A percentile compares a stretch with the other conserved stretches of the same genome.
phyloP scores from a whole-genome alignment of 23 tunicate genomes.

The Trididemnum nubilum region DNA sequence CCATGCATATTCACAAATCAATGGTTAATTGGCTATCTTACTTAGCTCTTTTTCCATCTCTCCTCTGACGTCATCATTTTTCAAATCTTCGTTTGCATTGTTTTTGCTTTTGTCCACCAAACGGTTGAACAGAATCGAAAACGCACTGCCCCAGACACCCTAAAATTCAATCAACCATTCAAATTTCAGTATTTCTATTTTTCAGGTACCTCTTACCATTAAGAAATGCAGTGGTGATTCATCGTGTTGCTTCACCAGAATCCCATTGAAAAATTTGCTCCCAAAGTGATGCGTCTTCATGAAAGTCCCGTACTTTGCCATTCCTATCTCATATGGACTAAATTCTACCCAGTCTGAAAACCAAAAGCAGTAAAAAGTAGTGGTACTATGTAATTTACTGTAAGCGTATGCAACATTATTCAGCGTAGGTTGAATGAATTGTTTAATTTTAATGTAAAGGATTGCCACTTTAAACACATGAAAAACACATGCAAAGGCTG shows the following conservation, averaged over 20 bases:
- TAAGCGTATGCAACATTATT: no score
- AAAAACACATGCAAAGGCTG: no score
- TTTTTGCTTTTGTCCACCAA: conserved; percentile 50
- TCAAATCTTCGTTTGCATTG: conserved; percentile 25
- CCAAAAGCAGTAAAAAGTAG: not conserved
- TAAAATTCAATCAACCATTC: no score
- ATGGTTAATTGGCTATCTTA: no score
- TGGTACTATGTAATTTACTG: no score
- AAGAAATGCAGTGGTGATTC: conserved; percentile 86
- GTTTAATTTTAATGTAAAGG: no score
- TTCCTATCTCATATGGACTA: conserved; percentile 80
- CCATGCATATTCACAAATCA: no score
- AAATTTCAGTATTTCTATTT: not conserved
- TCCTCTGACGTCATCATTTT: conserved; percentile 39
- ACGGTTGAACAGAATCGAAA: conserved; percentile 80
- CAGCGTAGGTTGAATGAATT: no score
- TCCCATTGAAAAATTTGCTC: conserved; percentile 78
- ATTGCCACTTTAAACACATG: no score
- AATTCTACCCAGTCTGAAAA: conserved; percentile 88
- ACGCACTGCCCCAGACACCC: conserved; percentile 96
- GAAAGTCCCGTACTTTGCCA: conserved; percentile 88
- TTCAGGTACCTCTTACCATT: conserved; percentile 33
- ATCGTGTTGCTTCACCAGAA: conserved; percentile 45
- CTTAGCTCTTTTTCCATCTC: conserved; percentile 49
- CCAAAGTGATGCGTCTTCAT: conserved; percentile 68